A percentile compares a stretch with the other conserved stretches of the same genome.
phyloP scores from a whole-genome alignment of 2,797 vertebrate species.

The Lacerta agilis region DNA sequence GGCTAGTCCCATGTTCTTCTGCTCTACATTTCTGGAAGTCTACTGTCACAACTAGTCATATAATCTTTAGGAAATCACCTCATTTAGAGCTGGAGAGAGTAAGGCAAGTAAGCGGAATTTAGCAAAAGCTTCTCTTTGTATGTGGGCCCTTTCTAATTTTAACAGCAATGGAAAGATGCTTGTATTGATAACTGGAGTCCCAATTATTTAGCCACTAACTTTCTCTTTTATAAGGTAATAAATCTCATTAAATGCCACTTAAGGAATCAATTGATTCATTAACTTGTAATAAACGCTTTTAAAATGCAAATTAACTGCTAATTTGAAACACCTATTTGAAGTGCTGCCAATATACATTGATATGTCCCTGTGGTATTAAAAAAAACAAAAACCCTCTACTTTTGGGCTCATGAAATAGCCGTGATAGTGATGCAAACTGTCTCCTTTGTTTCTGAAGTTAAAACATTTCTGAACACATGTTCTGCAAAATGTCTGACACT shows the following conservation, averaged over 20 bases:
- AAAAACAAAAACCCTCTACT: not conserved
- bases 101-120: not conserved
- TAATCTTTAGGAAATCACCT: not conserved
- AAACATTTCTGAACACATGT: not conserved
- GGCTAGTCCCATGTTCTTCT: not conserved
- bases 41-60: not conserved
- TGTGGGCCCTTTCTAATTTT: conserved; percentile 29
- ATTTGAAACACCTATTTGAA: conserved; percentile 58
- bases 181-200: conserved; percentile 60
- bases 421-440: not conserved
- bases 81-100: not conserved
- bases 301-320: conserved; percentile 74
- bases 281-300: conserved; percentile 71
- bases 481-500: not conserved
- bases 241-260: conserved; percentile 71
- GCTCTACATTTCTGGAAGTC: not conserved
- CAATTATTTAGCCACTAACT: conserved; percentile 62
- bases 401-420: not conserved
- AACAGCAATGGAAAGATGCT: conserved; percentile 51
- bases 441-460: not conserved
- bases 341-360: conserved; percentile 7
- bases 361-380: not conserved
- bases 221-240: conserved; percentile 73
- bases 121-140: not conserved
- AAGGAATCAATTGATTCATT: conserved; percentile 74